Conservation (phyloP, 2,888 invertebrate genomes). For the Drosophila mimica region DNA sequence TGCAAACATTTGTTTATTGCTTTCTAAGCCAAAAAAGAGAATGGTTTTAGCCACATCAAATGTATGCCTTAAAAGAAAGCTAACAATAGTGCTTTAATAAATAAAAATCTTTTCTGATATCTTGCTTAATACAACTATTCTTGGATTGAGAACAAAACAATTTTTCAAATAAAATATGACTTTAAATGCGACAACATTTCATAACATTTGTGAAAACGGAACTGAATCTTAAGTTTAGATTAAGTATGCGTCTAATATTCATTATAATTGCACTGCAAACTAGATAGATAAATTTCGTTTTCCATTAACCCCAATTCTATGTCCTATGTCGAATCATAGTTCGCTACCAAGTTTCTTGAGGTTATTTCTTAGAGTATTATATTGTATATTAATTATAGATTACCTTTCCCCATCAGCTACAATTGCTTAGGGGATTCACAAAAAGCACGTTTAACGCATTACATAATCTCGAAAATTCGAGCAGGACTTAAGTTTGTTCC, state of each 20-base stretch:
- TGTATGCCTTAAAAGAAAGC: background rate
- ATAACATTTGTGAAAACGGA: background rate
- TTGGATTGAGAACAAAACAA: background rate
- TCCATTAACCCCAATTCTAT: background rate
- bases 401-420: background rate
- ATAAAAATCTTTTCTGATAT: background rate
- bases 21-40: background rate
- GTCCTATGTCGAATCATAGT: no score
- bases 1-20: slow-evolving; percentile 12
- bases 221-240: background rate
- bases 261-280: background rate
- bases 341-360: background rate
- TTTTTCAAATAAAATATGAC: background rate
- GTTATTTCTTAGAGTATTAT: background rate
- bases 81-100: background rate
- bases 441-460: background rate
- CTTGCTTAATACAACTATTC: background rate
- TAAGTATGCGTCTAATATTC: background rate
- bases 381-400: background rate
- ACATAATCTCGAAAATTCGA: slow-evolving; percentile 13
- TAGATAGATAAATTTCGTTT: background rate
- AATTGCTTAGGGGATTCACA: background rate
- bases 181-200: background rate
- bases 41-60: background rate
- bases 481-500: background rate